phyloP scores from a whole-genome alignment of 2,888 invertebrate genomes.

The Calameuta idolon region DNA sequence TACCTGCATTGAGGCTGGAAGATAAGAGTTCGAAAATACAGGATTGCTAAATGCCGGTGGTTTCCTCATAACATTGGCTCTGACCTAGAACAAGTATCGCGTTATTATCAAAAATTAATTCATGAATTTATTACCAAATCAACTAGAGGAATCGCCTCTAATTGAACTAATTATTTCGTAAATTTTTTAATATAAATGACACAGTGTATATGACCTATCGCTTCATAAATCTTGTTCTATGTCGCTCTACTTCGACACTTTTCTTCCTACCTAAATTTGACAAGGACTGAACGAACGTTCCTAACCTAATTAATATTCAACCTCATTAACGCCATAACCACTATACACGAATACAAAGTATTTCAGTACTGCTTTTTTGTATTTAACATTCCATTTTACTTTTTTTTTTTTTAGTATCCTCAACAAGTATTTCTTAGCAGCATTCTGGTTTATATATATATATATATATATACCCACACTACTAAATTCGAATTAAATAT shows the following conservation, averaged over 20 bases:
- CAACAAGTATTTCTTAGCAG: background rate
- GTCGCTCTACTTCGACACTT: background rate
- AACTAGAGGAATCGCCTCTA: background rate
- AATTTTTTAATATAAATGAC: background rate
- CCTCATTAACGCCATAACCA: background rate
- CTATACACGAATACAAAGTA: background rate
- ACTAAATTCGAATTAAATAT: background rate
- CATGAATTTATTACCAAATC: background rate
- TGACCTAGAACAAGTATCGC: slow-evolving; percentile 33
- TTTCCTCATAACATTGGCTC: slow-evolving; percentile 45
- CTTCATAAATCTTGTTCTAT: background rate
- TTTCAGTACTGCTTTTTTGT: background rate
- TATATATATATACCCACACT: background rate
- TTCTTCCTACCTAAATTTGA: background rate
- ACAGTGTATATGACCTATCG: background rate
- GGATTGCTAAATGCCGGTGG: slow-evolving; percentile 61
- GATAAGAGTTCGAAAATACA: slow-evolving; percentile 72
- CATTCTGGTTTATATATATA: background rate
- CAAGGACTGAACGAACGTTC: background rate
- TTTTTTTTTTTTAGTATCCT: background rate
- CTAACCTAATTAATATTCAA: background rate
- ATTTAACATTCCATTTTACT: background rate
- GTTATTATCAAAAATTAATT: background rate
- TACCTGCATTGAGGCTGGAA: slow-evolving; percentile 78
- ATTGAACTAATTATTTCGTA: background rate